Evolutionary conservation across 1,140 invertebrate genomes (phyloP).

Genomic region (Charaxes varanes): DNA sequence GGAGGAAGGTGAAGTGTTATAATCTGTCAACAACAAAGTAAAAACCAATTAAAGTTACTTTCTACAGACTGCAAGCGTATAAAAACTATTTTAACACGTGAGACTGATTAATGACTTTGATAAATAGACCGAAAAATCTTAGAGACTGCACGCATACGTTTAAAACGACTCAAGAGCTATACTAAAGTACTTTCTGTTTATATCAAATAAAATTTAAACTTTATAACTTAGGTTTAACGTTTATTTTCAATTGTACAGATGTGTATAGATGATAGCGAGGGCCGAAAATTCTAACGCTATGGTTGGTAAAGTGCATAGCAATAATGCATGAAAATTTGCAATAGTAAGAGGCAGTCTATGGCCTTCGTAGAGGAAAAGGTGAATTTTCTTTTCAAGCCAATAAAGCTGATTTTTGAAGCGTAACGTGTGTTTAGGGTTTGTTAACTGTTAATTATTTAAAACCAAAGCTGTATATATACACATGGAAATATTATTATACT

Average conservation of each 20-base stretch:
- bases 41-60: too few species aligned
- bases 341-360: constrained; percentile 19
- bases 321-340: constrained; percentile 36
- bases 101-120: constrained; percentile 19
- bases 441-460: constrained; percentile 4
- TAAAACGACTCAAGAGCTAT: constrained; percentile 9
- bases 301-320: constrained; percentile 33
- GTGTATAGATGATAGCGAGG: constrained; percentile 14
- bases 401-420: constrained; percentile 9
- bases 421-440: constrained; percentile 3
- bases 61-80: too few species aligned
- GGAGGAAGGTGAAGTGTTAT: too few species aligned
- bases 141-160: constrained; percentile 18
- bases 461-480: too few species aligned
- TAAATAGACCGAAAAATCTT: constrained; percentile 33
- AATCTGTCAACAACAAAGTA: too few species aligned
- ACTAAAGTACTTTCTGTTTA: constrained; percentile 2
- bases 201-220: constrained; percentile 6
- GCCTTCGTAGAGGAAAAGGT: neutral
- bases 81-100: constrained; percentile 10
- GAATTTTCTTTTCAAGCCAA: too few species aligned
- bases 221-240: constrained; percentile 8
- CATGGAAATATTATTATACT: too few species aligned
- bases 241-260: constrained; percentile 6
- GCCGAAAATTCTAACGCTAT: constrained; percentile 27